A percentile compares a stretch with the other conserved stretches of the same genome.
phyloP scores from a whole-genome alignment of 1,140 invertebrate genomes.

The Thaumatotibia leucotreta region DNA sequence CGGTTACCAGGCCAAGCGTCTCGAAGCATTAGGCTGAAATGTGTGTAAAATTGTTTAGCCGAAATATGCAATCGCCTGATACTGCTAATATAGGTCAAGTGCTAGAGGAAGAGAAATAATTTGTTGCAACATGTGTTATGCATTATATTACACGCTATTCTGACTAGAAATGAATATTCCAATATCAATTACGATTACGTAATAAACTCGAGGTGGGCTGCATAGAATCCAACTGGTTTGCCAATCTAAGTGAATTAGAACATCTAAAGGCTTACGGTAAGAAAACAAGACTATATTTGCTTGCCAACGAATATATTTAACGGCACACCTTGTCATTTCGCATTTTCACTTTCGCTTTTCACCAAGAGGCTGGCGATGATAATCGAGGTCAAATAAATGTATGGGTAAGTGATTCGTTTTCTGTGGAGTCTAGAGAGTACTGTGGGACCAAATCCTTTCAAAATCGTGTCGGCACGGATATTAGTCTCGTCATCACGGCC shows the following conservation, averaged over 20 bases:
- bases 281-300: neutral
- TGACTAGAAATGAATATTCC: neutral
- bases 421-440: neutral
- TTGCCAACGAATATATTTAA: neutral
- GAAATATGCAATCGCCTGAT: constrained; percentile 6
- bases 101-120: neutral
- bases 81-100: neutral
- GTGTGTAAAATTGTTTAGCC: constrained; percentile 6
- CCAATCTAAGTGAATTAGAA: neutral
- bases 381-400: neutral
- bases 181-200: neutral
- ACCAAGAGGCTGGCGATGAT: neutral
- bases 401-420: neutral
- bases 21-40: constrained; percentile 4
- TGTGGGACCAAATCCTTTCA: neutral
- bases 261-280: neutral
- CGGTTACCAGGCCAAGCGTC: constrained; percentile 1
- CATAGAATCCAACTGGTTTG: neutral
- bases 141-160: neutral
- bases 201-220: neutral
- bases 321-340: neutral
- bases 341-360: neutral
- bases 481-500: neutral
- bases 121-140: neutral
- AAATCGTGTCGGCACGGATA: neutral